Evolutionary conservation across 2,888 invertebrate genomes (phyloP).

Genomic region (Cabera pusaria): DNA sequence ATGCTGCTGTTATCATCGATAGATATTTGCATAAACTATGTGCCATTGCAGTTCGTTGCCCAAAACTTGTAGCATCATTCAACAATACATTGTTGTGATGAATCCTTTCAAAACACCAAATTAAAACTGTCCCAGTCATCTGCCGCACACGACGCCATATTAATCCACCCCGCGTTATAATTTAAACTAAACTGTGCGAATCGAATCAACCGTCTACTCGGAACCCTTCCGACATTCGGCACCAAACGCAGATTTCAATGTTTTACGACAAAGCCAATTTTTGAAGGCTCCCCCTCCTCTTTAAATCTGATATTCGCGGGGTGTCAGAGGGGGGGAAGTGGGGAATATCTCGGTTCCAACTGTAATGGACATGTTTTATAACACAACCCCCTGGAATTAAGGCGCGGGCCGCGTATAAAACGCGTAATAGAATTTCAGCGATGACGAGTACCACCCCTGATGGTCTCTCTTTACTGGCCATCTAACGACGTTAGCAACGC

Average conservation of each 20-base stretch:
- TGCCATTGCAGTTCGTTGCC: no score
- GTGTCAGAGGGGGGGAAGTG: slow-evolving; percentile 42
- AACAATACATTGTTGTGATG: no score
- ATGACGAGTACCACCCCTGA: slow-evolving; percentile 61
- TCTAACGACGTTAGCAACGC: slow-evolving; percentile 73
- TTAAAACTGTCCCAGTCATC: slow-evolving; percentile 33
- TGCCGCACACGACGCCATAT: slow-evolving; percentile 40
- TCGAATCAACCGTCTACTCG: slow-evolving; percentile 52
- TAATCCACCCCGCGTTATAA: slow-evolving; percentile 65
- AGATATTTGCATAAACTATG: no score
- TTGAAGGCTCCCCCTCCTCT: slow-evolving; percentile 40
- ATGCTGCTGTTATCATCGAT: no score
- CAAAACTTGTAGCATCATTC: no score
- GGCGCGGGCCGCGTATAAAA: slow-evolving; percentile 75
- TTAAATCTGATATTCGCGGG: slow-evolving; percentile 38
- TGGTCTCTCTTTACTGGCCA: slow-evolving; percentile 59
- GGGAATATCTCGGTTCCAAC: slow-evolving; percentile 56
- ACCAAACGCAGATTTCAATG: slow-evolving; percentile 67
- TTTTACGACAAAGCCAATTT: slow-evolving; percentile 56
- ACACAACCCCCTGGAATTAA: slow-evolving; percentile 65
- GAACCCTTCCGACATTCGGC: slow-evolving; percentile 37
- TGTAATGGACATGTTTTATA: slow-evolving; percentile 71
- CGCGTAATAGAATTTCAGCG: slow-evolving; percentile 79
- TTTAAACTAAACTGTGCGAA: slow-evolving; percentile 79
- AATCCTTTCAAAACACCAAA: slow-evolving; percentile 8